Evolutionary conservation across 1,140 invertebrate species (phyloP).

Genomic region (Conus ventricosus): DNA sequence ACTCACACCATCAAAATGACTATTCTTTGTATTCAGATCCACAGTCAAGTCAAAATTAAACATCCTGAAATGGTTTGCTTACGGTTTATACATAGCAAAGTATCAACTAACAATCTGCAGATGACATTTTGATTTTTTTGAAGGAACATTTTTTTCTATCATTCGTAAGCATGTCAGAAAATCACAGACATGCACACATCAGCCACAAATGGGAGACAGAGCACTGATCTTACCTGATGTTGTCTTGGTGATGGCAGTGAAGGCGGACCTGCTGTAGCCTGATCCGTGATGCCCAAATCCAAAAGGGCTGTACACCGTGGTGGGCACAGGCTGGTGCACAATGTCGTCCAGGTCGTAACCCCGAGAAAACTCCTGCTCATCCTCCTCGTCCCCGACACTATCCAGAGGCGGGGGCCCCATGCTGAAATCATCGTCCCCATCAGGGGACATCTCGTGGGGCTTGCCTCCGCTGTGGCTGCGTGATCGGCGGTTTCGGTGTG

Average conservation of each 20-base stretch:
- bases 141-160: no score
- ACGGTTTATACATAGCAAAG: no score
- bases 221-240: conserved; percentile 6
- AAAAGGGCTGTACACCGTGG: conserved; percentile 45
- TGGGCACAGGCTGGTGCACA: conserved; percentile 28
- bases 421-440: conserved; percentile 40
- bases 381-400: conserved; percentile 45
- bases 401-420: conserved; percentile 52
- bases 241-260: conserved; percentile 10
- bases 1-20: no score
- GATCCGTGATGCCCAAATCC: background rate
- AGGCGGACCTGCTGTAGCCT: conserved; percentile 1
- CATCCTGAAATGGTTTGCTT: no score
- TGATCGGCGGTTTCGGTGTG: background rate
- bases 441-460: conserved; percentile 13
- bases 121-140: no score
- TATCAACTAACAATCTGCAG: no score
- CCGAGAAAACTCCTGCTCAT: conserved; percentile 47
- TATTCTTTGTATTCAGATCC: no score
- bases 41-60: no score
- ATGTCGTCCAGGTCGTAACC: conserved; percentile 53
- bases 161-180: no score
- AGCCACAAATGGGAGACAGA: no score
- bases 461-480: conserved; percentile 20
- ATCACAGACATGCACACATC: no score